These are phyloP conservation scores for Kradibia gibbosae DNA, from an alignment of 1,140 invertebrate species.

Conservation along the genomic window DNA sequence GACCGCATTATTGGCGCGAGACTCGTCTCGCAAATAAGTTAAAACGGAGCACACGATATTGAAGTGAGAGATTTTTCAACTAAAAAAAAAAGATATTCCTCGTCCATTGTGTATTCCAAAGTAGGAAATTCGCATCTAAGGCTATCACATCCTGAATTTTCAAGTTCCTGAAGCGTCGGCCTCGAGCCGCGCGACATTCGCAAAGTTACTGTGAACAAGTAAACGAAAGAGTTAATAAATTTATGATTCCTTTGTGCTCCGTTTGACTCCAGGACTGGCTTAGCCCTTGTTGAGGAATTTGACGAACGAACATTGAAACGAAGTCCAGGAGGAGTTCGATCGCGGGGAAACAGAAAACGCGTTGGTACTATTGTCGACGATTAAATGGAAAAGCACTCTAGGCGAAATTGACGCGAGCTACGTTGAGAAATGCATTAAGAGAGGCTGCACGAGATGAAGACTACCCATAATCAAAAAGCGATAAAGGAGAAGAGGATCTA, in stretches of 20 bases:
- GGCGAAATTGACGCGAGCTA: not conserved
- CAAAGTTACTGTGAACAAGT: slow-evolving; percentile 41
- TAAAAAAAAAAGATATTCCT: slow-evolving; percentile 42
- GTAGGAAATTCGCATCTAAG: slow-evolving; percentile 36
- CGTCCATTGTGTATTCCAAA: slow-evolving; percentile 41
- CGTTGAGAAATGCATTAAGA: not conserved
- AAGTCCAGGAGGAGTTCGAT: not conserved
- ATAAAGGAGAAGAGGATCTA: slow-evolving; percentile 14
- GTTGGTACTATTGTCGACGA: not conserved
- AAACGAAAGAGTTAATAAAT: slow-evolving; percentile 38
- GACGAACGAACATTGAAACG: not conserved
- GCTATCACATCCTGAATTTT: slow-evolving; percentile 46
- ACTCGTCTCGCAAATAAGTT: no score
- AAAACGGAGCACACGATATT: slow-evolving; percentile 33
- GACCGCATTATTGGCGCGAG: slow-evolving; percentile 1
- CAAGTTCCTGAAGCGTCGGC: slow-evolving; percentile 47
- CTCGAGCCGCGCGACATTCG: not conserved
- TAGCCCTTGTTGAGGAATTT: slow-evolving; percentile 19
- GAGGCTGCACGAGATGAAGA: not conserved
- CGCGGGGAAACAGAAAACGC: slow-evolving; percentile 3
- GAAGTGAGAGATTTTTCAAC: slow-evolving; percentile 33
- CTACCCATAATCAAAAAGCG: slow-evolving; percentile 31
- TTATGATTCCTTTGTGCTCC: slow-evolving; percentile 44
- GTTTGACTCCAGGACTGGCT: not conserved
- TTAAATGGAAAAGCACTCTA: not conserved